Base-by-base conservation (phyloP, 2,113 vertebrate species). In the Benitochromis conjunctus region DNA sequence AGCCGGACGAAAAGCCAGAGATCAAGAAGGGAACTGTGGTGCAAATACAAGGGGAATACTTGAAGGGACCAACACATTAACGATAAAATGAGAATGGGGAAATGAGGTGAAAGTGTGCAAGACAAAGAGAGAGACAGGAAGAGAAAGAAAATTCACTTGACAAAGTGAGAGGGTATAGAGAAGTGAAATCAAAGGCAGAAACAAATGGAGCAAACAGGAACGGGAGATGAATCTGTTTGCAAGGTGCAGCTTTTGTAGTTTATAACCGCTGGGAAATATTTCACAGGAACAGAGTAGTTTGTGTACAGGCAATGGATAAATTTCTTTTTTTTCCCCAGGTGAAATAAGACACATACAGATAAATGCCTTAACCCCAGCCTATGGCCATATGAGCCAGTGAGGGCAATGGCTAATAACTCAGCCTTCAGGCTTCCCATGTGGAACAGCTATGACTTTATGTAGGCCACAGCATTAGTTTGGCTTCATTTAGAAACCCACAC, bases 241-340 rank as follows among this genome's bases (percentile, higher is more conserved):
- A 51, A 87, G 84, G 10, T 62, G 86, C 81, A 79, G 85, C 69
- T 86, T 92, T 87, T 84, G 81, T 91, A 90, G 81, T 92, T 91
- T 89, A 91, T 87, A 69, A 86, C 86, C 18, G 1, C 80, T 60
- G 93, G 90, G 88, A 92, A 89, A 93, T 92, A 84, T 90, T 88
- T 94, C 88, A 93, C 1, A 79, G 54, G 69, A 79, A 76, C 82
- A 60, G 81, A 82, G 86, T 46, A 78, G 88, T 91, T 93, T 93
- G 88, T 87, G 83, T 80, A 83, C 64, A 26, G 36, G 92, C 92
- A 92, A 80, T 31, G 48, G 81, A 82, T 82, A 86, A 21, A 79
- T 89, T 43, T 77, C 1, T 64, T 69, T 54, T 79, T 84, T 76
- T 78, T 24, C 85, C 91, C 26, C 81, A 80, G 83, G 90, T 83